These are phyloP conservation scores for Drosophila virilis DNA, from an alignment of 1,140 invertebrate species.

Conservation along the genomic window DNA sequence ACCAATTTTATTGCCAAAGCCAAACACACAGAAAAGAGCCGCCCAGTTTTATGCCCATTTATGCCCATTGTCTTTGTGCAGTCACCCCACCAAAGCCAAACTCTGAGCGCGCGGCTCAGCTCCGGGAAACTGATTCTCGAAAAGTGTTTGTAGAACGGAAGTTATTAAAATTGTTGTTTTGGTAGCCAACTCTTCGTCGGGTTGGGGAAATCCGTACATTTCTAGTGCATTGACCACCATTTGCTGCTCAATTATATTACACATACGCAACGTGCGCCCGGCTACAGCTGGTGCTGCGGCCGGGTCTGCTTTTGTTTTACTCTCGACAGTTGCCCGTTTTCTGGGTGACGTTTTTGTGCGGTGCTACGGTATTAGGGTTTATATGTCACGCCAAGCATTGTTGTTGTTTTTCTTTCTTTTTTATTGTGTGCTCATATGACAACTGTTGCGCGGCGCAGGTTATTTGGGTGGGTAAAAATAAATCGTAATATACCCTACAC, in stretches of 20 bases:
- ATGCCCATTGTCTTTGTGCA: conserved; percentile 70
- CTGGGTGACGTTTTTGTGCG: conserved; percentile 12
- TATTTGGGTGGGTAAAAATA: neutral
- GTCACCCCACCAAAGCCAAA: conserved; percentile 8
- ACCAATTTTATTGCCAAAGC: conserved; percentile 24
- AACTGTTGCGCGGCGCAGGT: conserved; percentile 34
- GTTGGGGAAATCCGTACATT: conserved; percentile 17
- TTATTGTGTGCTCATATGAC: conserved; percentile 5
- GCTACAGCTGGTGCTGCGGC: neutral
- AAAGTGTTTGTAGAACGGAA: conserved; percentile 80
- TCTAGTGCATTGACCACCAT: conserved; percentile 66
- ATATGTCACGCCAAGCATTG: conserved; percentile 62
- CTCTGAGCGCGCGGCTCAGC: neutral
- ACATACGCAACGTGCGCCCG: conserved; percentile 62
- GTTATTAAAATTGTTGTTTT: conserved; percentile 79
- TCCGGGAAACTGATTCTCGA: conserved; percentile 41
- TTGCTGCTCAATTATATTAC: conserved; percentile 49
- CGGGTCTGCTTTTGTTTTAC: neutral
- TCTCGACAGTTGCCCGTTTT: neutral
- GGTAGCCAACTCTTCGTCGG: conserved; percentile 42
- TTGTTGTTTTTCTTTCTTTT: conserved; percentile 37
- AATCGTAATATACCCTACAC: neutral
- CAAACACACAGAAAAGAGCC: neutral
- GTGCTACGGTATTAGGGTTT: conserved; percentile 70
- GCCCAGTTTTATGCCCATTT: conserved; percentile 19